A percentile compares a stretch with the other conserved stretches of the same genome.
phyloP scores from a whole-genome alignment of 2,113 vertebrate genomes.

The Vidua chalybeata region DNA sequence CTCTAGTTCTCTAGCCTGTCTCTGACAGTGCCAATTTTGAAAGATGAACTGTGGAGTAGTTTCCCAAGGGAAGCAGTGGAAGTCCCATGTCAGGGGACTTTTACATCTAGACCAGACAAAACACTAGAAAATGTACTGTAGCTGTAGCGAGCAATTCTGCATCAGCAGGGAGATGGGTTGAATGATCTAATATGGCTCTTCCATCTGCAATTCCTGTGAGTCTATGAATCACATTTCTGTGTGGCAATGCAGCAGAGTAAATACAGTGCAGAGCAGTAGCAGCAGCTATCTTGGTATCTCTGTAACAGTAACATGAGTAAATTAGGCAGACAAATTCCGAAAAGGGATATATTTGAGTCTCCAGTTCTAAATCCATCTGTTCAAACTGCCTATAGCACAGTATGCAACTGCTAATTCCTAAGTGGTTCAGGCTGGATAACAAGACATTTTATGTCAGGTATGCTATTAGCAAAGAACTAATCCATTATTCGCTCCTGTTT shows the following conservation, averaged over 20 bases:
- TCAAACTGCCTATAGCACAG: slow-evolving; percentile 61
- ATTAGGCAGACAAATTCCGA: slow-evolving; percentile 67
- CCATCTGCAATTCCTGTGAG: slow-evolving; percentile 62
- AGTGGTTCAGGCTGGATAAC: slow-evolving; percentile 27
- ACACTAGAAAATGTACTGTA: slow-evolving; percentile 48
- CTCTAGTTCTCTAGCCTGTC: background rate
- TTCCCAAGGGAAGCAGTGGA: slow-evolving; percentile 14
- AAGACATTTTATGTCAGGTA: slow-evolving; percentile 30
- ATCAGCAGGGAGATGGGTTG: slow-evolving; percentile 56
- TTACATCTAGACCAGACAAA: slow-evolving; percentile 51
- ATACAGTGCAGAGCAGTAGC: slow-evolving; percentile 52
- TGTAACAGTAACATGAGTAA: slow-evolving; percentile 58
- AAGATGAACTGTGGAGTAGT: slow-evolving; percentile 20
- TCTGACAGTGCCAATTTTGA: slow-evolving; percentile 52
- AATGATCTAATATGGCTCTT: slow-evolving; percentile 66
- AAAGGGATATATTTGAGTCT: slow-evolving; percentile 68
- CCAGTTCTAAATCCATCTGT: slow-evolving; percentile 70
- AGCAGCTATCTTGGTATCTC: slow-evolving; percentile 57
- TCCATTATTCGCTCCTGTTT: background rate
- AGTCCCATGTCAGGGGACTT: slow-evolving; percentile 38
- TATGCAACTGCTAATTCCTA: slow-evolving; percentile 30
- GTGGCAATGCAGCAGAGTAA: slow-evolving; percentile 56
- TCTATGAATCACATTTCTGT: slow-evolving; percentile 64
- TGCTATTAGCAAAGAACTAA: slow-evolving; percentile 27
- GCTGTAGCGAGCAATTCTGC: slow-evolving; percentile 31